Conservation (phyloP, 2,888 invertebrate genomes). For the Leucophenga maculata region DNA sequence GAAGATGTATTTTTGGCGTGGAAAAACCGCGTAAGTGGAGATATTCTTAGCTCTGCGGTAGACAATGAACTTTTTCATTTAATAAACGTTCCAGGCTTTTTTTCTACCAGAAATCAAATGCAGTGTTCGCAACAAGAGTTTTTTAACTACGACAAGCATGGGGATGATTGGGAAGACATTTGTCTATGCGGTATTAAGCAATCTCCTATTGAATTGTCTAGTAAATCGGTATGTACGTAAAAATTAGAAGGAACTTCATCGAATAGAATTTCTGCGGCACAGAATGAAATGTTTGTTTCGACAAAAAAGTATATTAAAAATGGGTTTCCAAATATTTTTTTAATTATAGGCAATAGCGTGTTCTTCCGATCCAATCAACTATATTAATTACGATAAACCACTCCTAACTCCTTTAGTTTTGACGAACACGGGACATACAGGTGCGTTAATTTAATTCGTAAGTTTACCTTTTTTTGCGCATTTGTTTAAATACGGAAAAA, state of each 20-base stretch:
- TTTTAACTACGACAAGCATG: conserved; percentile 12
- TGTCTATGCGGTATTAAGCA: not conserved
- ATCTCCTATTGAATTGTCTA: conserved; percentile 14
- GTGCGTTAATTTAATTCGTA: not conserved
- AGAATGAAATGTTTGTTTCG: too few species aligned
- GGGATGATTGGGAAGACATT: conserved; percentile 15
- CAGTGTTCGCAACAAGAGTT: not conserved
- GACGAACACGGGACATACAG: conserved; percentile 46
- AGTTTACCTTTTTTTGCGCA: not conserved
- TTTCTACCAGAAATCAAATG: not conserved
- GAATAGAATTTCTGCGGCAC: too few species aligned
- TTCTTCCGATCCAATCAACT: conserved; percentile 38
- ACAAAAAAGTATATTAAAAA: too few species aligned
- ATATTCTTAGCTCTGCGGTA: too few species aligned
- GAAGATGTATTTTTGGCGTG: too few species aligned
- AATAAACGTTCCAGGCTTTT: too few species aligned
- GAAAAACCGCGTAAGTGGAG: too few species aligned
- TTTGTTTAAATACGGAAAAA: not conserved
- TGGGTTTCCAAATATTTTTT: too few species aligned
- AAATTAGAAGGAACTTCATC: too few species aligned
- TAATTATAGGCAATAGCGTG: conserved; percentile 37
- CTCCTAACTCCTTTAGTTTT: conserved; percentile 40
- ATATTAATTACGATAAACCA: conserved; percentile 49
- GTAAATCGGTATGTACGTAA: too few species aligned
- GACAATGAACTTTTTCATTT: too few species aligned